A percentile compares a stretch with the other conserved stretches of the same genome.
Conservation (phyloP, 2,113 vertebrate species). For the Pygathrix nemaeus region DNA sequence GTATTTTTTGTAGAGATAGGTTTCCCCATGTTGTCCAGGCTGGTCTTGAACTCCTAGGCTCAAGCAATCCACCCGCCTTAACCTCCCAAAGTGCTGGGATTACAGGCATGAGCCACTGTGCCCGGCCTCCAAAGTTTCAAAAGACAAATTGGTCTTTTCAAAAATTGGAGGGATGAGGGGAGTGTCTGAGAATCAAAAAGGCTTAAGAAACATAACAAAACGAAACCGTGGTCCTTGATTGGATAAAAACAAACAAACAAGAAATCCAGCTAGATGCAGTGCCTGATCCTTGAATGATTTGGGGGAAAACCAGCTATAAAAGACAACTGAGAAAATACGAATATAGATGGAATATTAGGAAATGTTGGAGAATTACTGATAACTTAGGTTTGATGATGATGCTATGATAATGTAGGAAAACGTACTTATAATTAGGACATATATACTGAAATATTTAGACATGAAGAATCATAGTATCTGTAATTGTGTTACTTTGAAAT, state of each 20-base stretch:
- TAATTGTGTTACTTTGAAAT: neutral
- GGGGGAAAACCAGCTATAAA: neutral
- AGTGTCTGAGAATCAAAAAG: neutral
- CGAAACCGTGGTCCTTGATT: neutral
- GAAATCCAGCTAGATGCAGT: neutral
- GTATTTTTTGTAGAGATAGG: no score
- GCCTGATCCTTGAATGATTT: neutral
- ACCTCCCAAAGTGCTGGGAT: no score
- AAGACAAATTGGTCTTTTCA: neutral
- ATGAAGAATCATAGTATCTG: neutral
- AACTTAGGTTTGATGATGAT: neutral
- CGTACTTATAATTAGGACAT: neutral
- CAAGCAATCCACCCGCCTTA: no score
- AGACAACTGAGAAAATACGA: neutral
- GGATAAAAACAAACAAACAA: neutral
- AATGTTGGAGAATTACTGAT: neutral
- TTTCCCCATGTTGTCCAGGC: no score
- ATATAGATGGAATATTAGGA: neutral
- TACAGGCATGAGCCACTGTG: no score
- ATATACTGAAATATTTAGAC: neutral
- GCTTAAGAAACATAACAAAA: neutral
- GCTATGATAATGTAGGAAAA: neutral
- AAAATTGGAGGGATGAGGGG: neutral
- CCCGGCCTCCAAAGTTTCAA: neutral
- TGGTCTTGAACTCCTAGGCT: no score